Percentiles rank a stretch among this genome's conserved stretches.
Conservation (phyloP, 2,113 vertebrate genomes). For the Gracilinanus agilis region DNA sequence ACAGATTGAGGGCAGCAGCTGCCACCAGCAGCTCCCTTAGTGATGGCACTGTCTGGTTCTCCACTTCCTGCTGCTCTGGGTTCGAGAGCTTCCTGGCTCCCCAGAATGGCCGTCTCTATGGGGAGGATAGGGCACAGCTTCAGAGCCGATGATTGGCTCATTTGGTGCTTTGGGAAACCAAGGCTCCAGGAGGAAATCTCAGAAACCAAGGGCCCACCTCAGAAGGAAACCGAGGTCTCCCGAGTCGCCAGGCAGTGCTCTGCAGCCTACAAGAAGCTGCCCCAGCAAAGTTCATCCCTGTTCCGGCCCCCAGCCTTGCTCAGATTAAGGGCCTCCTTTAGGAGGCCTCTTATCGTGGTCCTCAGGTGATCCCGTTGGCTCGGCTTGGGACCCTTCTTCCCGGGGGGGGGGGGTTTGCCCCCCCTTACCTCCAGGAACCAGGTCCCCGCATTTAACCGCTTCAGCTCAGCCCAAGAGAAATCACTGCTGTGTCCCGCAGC, state of each 20-base stretch:
- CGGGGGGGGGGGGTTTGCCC: too few relatives aligned
- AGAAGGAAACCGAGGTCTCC: neutral
- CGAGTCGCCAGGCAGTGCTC: neutral
- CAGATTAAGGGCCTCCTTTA: too few relatives aligned
- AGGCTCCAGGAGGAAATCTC: neutral
- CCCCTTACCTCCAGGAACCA: slow-evolving; percentile 94
- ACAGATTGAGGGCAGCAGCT: slow-evolving; percentile 85
- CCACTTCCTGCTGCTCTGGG: slow-evolving; percentile 75
- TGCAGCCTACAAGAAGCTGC: too few relatives aligned
- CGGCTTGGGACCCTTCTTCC: too few relatives aligned
- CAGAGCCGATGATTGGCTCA: too few relatives aligned
- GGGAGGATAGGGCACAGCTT: neutral
- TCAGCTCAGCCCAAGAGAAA: slow-evolving; percentile 88
- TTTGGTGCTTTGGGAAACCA: too few relatives aligned
- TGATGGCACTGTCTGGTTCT: slow-evolving; percentile 85
- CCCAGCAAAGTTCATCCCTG: too few relatives aligned
- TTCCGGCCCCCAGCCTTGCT: too few relatives aligned
- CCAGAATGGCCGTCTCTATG: slow-evolving; percentile 89
- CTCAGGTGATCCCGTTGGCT: too few relatives aligned
- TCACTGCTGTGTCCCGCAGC: slow-evolving; percentile 74
- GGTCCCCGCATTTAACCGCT: slow-evolving; percentile 90
- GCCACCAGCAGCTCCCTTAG: slow-evolving; percentile 83
- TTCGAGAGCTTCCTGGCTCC: slow-evolving; percentile 84
- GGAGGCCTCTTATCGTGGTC: too few relatives aligned
- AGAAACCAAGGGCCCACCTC: neutral